phyloP scores from a whole-genome alignment of 2,797 vertebrate genomes.

The Xiphorhynchus erythropygius region DNA sequence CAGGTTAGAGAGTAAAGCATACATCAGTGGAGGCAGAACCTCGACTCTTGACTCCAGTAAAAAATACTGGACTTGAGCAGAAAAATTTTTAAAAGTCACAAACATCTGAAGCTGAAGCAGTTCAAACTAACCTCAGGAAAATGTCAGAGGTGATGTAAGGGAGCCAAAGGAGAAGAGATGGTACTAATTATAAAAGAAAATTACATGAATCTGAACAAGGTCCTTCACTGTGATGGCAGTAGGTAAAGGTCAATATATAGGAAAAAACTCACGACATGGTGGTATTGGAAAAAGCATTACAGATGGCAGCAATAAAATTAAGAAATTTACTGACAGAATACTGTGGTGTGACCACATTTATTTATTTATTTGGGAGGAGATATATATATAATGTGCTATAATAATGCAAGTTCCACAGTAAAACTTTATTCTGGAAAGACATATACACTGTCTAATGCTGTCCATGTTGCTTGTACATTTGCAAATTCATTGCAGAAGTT shows the following conservation, averaged over 20 bases:
- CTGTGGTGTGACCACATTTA: neutral
- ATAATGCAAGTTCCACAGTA: neutral
- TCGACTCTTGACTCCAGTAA: neutral
- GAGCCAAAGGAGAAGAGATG: neutral
- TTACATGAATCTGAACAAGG: neutral
- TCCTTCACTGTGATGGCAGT: neutral
- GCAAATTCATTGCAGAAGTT: neutral
- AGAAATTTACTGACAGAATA: neutral
- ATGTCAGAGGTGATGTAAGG: neutral
- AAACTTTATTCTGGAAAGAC: neutral
- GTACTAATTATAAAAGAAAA: neutral
- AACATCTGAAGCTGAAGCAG: neutral
- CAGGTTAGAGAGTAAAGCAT: neutral
- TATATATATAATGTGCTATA: neutral
- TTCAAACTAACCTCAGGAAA: neutral
- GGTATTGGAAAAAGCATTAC: neutral
- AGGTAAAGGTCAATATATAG: neutral
- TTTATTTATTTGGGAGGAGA: neutral
- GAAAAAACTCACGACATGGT: neutral
- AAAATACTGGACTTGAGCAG: neutral
- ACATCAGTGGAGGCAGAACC: neutral
- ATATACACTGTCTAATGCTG: neutral
- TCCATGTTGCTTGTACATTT: neutral
- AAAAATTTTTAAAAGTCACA: neutral
- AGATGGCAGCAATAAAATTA: neutral